phyloP scores from a whole-genome alignment of 2,888 invertebrate genomes.

The Dermolepida albohirtum region DNA sequence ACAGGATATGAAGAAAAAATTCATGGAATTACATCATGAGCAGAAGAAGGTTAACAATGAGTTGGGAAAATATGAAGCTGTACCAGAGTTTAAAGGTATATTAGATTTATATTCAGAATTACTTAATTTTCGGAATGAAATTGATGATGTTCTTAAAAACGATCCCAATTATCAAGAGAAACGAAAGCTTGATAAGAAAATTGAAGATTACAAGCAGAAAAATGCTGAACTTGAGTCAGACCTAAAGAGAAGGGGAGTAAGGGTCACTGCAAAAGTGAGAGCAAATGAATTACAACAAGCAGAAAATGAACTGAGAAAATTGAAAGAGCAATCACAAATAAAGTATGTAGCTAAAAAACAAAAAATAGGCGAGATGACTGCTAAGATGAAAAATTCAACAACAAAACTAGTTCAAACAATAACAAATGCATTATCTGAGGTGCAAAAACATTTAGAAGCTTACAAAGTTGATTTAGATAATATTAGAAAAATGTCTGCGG shows the following conservation, averaged over 20 bases:
- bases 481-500: neutral
- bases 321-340: conserved; percentile 13
- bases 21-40: conserved; percentile 17
- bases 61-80: conserved; percentile 33
- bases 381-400: conserved; percentile 29
- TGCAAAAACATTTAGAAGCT: conserved; percentile 18
- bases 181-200: conserved; percentile 25
- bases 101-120: conserved; percentile 22
- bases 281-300: conserved; percentile 21
- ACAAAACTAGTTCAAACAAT: conserved; percentile 29
- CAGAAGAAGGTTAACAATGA: conserved; percentile 27
- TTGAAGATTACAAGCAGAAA: conserved; percentile 34
- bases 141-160: conserved; percentile 10
- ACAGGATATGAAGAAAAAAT: conserved; percentile 35
- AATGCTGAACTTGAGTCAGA: conserved; percentile 26
- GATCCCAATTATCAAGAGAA: neutral
- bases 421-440: conserved; percentile 22
- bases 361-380: conserved; percentile 19
- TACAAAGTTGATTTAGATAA: conserved; percentile 20
- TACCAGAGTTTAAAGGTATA: conserved; percentile 37
- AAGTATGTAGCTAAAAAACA: conserved; percentile 9
- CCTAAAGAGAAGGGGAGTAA: conserved; percentile 7
- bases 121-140: conserved; percentile 19
- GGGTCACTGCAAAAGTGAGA: neutral
- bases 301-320: conserved; percentile 19